These are phyloP conservation scores for Dinomys branickii DNA, from an alignment of 2,113 vertebrate genomes.

Conservation along the genomic window DNA sequence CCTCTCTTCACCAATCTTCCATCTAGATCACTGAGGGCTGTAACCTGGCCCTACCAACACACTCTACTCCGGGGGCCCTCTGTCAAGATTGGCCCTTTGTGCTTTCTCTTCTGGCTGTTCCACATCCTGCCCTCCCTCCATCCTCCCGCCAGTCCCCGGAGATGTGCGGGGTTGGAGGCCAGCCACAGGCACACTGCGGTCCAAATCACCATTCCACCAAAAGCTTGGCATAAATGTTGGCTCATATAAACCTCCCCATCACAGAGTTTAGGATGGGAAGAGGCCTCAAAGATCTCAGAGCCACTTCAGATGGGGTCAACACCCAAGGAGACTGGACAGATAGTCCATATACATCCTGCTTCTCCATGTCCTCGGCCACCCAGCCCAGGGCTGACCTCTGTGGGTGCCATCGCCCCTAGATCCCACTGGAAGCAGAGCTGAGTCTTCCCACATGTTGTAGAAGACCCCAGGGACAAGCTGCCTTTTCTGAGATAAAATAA, in stretches of 20 bases:
- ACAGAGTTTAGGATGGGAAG: neutral
- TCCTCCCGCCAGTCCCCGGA: neutral
- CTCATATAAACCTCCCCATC: rapidly evolving
- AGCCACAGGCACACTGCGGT: neutral
- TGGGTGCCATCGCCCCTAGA: neutral
- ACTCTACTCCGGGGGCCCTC: neutral
- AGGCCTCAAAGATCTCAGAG: neutral
- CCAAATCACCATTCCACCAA: neutral
- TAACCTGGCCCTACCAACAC: too few relatives aligned
- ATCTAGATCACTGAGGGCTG: neutral
- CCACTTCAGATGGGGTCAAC: neutral
- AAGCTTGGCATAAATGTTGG: neutral
- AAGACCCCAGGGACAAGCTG: neutral
- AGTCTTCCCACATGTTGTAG: neutral
- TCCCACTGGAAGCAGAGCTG: neutral
- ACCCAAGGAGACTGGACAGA: neutral
- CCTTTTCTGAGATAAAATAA: neutral
- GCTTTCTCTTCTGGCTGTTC: neutral
- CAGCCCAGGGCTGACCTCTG: neutral
- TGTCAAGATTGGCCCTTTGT: neutral
- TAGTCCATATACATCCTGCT: too few relatives aligned
- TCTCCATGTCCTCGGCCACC: neutral
- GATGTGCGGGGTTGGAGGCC: neutral
- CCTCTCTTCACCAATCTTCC: neutral
- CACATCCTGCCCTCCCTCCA: rapidly evolving